A percentile compares a stretch with the other conserved stretches of the same genome.
These are phyloP conservation scores for Pyrgilauda ruficollis DNA, from an alignment of 2,113 vertebrate species.

Conservation along the genomic window DNA sequence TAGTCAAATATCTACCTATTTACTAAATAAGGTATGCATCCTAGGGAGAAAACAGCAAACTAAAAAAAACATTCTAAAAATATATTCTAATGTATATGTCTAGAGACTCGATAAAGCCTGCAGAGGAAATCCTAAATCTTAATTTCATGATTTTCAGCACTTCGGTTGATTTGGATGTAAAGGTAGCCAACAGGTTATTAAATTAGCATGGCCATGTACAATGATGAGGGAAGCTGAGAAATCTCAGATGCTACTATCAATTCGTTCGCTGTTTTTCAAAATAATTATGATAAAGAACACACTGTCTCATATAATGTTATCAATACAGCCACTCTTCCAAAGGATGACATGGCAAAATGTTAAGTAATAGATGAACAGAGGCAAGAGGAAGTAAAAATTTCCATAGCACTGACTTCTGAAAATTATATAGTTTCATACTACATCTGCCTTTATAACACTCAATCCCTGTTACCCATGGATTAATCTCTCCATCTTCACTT, in stretches of 20 bases:
- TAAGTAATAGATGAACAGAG: not conserved
- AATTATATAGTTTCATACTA: not conserved
- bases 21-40: not conserved
- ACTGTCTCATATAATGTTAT: not conserved
- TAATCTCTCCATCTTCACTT: not conserved
- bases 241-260: not conserved
- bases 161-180: not conserved
- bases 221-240: not conserved
- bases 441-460: not conserved
- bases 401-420: not conserved
- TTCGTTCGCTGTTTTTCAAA: not conserved
- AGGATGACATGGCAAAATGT: not conserved
- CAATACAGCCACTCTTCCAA: not conserved
- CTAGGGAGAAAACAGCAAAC: not conserved
- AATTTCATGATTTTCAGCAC: not conserved
- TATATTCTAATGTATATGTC: not conserved
- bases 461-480: not conserved
- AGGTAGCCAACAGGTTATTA: not conserved
- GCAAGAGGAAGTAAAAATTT: not conserved
- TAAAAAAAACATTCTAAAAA: not conserved
- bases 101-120: not conserved
- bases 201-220: not conserved
- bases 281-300: not conserved
- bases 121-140: not conserved
- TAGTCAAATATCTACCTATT: not conserved